A percentile compares a stretch with the other conserved stretches of the same genome.
Evolutionary conservation across 1,140 invertebrate genomes (phyloP).

Genomic region (Drosophila busckii): DNA sequence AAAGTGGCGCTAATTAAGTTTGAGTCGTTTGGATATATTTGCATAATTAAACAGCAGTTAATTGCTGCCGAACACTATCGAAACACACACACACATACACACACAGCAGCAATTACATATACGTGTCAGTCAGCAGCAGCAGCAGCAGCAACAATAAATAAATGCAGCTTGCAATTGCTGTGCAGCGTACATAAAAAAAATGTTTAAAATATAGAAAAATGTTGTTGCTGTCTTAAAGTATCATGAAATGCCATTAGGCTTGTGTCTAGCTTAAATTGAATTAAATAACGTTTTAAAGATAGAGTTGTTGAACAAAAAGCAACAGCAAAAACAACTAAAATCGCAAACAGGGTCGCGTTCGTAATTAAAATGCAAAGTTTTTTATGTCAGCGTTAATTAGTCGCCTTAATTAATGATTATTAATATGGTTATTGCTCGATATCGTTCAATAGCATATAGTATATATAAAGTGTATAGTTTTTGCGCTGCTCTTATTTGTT

Average conservation of each 20-base stretch:
- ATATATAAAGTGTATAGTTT: no score
- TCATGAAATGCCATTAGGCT: slow-evolving; percentile 63
- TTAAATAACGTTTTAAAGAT: slow-evolving; percentile 55
- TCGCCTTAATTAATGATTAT: slow-evolving; percentile 75
- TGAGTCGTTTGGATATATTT: slow-evolving; percentile 76
- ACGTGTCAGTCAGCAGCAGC: slow-evolving; percentile 10
- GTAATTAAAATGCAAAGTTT: slow-evolving; percentile 71
- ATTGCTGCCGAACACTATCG: slow-evolving; percentile 61
- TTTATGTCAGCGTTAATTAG: slow-evolving; percentile 76
- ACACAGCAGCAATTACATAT: slow-evolving; percentile 43
- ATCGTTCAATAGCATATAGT: slow-evolving; percentile 14
- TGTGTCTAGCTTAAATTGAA: slow-evolving; percentile 61
- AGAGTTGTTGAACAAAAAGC: slow-evolving; percentile 43
- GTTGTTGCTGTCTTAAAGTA: slow-evolving; percentile 18
- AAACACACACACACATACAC: slow-evolving; percentile 12
- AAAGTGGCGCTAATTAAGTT: slow-evolving; percentile 77
- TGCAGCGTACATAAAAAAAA: slow-evolving; percentile 40
- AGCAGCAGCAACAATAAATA: slow-evolving; percentile 18
- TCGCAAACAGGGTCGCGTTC: background rate
- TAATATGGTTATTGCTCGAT: slow-evolving; percentile 65
- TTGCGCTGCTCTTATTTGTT: slow-evolving; percentile 72
- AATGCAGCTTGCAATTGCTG: slow-evolving; percentile 48
- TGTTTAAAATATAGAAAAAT: slow-evolving; percentile 17
- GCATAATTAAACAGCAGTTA: slow-evolving; percentile 76
- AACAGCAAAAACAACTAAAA: slow-evolving; percentile 8